Percentiles rank a stretch among this genome's conserved stretches.
These are phyloP conservation scores for Anguilla marmorata DNA, from an alignment of 2,797 vertebrate species.

Conservation along the genomic window DNA sequence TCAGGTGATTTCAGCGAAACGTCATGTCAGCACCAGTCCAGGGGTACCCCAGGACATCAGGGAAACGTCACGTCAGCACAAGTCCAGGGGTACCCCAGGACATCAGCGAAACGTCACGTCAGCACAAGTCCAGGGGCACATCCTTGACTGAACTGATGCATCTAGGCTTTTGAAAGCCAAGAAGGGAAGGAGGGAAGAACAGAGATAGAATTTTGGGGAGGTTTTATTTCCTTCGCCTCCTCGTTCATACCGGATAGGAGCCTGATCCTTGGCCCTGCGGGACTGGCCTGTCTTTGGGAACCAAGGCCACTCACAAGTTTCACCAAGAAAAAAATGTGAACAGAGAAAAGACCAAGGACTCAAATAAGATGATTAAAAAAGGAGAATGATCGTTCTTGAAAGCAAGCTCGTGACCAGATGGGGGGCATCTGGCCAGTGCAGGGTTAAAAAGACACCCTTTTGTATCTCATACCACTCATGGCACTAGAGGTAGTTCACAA, in stretches of 20 bases:
- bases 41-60: not conserved
- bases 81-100: not conserved
- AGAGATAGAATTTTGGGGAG: conserved; percentile 6
- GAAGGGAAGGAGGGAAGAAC: not conserved
- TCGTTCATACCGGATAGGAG: conserved; percentile 40
- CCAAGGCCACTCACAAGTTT: conserved; percentile 4
- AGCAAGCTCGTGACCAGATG: no score
- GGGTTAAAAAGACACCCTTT: not conserved
- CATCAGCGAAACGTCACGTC: not conserved
- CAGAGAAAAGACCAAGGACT: not conserved
- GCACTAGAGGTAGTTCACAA: not conserved
- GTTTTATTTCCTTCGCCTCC: conserved; percentile 44
- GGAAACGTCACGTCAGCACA: not conserved
- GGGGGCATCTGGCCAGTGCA: no score
- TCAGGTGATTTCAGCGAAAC: not conserved
- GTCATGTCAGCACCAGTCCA: not conserved
- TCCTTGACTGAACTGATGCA: not conserved
- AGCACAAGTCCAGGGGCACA: not conserved
- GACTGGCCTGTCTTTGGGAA: conserved; percentile 40
- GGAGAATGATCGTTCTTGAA: no score
- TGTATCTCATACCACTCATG: not conserved
- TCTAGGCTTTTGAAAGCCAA: conserved; percentile 14
- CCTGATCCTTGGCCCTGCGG: conserved; percentile 37
- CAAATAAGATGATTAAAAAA: no score
- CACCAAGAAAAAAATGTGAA: no score